These are phyloP conservation scores for Pteromalus puparum DNA, from an alignment of 1,140 invertebrate species.

Conservation along the genomic window DNA sequence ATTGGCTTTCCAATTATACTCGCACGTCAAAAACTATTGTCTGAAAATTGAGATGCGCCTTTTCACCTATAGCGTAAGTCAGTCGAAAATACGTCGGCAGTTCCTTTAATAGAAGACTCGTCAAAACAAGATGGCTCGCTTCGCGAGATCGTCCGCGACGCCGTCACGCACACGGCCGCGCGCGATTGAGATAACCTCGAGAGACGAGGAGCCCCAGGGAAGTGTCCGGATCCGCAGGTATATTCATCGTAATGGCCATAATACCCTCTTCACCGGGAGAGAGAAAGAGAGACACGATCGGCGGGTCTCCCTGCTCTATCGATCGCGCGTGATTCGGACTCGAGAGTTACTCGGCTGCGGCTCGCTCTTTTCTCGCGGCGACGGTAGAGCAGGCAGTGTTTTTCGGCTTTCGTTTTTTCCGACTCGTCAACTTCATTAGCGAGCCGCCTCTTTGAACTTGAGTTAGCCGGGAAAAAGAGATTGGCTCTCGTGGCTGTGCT, in stretches of 20 bases:
- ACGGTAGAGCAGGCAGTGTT: not conserved
- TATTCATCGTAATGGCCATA: constrained; percentile 44
- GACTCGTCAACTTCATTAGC: constrained; percentile 48
- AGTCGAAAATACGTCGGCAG: not conserved
- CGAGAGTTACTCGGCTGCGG: not conserved
- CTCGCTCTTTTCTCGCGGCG: not conserved
- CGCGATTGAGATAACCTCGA: constrained; percentile 57
- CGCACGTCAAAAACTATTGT: no score
- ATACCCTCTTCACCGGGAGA: constrained; percentile 9
- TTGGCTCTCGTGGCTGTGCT: not conserved
- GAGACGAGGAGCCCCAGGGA: constrained; percentile 22
- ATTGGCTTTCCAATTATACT: no score
- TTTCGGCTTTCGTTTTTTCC: constrained; percentile 17
- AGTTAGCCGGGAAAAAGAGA: not conserved
- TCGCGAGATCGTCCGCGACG: no score
- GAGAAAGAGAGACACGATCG: constrained; percentile 31
- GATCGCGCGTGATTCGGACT: not conserved
- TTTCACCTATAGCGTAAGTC: not conserved
- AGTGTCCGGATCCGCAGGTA: constrained; percentile 43
- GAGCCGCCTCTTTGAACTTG: constrained; percentile 37
- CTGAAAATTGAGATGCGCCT: no score
- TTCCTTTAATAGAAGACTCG: not conserved
- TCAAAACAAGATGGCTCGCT: not conserved
- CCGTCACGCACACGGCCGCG: not conserved
- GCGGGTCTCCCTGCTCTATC: not conserved